phyloP scores from a whole-genome alignment of 2,797 vertebrate species.

The Phoeniculus purpureus region DNA sequence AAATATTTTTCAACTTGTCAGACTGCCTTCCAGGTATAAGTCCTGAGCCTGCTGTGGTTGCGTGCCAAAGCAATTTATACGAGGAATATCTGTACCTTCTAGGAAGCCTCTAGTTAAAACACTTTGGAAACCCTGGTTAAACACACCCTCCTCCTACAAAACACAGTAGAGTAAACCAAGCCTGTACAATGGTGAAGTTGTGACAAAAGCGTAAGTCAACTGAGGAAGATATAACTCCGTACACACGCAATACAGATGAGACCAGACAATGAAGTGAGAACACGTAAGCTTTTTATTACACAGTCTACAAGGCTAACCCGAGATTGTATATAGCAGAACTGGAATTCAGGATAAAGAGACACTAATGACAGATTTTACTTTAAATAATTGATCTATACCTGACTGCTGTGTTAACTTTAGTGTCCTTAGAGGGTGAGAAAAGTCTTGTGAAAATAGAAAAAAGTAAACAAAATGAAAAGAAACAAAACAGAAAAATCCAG shows the following conservation, averaged over 20 bases:
- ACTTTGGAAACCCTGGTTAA: background rate
- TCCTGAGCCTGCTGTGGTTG: fast-evolving
- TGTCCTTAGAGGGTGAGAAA: background rate
- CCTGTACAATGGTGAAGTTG: background rate
- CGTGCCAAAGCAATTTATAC: background rate
- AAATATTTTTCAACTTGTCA: background rate
- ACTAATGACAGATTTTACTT: background rate
- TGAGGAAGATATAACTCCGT: background rate
- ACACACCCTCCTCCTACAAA: background rate
- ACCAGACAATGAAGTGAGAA: background rate
- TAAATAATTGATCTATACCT: background rate
- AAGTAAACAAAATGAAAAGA: no score
- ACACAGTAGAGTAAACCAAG: background rate
- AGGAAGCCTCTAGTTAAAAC: background rate
- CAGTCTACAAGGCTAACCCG: background rate
- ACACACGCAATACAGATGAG: background rate
- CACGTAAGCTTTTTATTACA: background rate
- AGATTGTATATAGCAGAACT: background rate
- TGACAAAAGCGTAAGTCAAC: background rate
- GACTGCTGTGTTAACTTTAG: background rate
- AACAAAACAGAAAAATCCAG: background rate
- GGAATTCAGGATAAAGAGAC: background rate
- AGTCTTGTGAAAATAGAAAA: background rate
- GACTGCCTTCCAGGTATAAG: background rate
- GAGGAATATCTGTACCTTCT: background rate